phyloP scores from a whole-genome alignment of 2,888 invertebrate species.

The Pyralis farinalis region DNA sequence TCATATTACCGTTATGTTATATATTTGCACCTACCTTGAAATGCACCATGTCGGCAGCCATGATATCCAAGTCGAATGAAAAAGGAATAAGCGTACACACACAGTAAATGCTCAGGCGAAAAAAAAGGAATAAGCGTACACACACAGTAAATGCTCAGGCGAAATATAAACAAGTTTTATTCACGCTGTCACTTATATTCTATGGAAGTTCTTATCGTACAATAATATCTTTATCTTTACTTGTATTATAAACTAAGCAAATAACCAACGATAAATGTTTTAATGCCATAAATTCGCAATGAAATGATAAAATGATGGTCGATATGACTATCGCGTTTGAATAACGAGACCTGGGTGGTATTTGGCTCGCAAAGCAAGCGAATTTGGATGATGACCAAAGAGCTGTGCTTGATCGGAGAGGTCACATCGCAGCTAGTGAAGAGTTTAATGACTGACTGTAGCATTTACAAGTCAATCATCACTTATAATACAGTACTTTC shows the following conservation, averaged over 20 bases:
- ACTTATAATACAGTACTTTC: no score
- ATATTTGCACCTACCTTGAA: constrained; percentile 41
- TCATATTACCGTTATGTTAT: background rate
- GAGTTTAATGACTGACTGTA: no score
- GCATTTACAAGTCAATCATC: no score
- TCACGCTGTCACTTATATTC: constrained; percentile 44
- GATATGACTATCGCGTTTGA: constrained; percentile 34
- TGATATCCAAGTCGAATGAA: no score
- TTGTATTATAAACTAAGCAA: constrained; percentile 47
- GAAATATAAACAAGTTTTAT: constrained; percentile 34
- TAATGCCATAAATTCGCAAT: no score
- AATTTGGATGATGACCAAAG: constrained; percentile 61
- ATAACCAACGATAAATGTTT: constrained; percentile 34
- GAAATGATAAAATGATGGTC: no score
- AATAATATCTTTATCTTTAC: constrained; percentile 67
- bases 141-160: constrained; percentile 37
- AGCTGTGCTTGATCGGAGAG: constrained; percentile 4
- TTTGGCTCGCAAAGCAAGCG: constrained; percentile 42
- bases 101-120: constrained; percentile 37
- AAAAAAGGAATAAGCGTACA: constrained; percentile 4
- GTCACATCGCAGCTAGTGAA: background rate
- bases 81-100: constrained; percentile 9
- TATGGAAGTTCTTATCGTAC: constrained; percentile 62
- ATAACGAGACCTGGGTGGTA: constrained; percentile 35
- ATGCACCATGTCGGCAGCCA: constrained; percentile 47